Percentiles rank a stretch among this genome's conserved stretches.
These are phyloP conservation scores for cat (Felis catus) DNA, from an alignment of 2,113 vertebrate genomes.

Conservation along the genomic window F.catus_Fca126_mat1.0 CM031419.1:12990001-12990500, in stretches of 20 bases:
- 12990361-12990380: neutral
- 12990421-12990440: neutral
- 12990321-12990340: neutral
- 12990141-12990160: neutral
- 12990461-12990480: neutral
- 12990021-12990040: neutral
- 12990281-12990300: neutral
- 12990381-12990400: neutral
- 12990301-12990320: neutral
- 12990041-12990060: accelerated
- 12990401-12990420: neutral
- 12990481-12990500: neutral
- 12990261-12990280: neutral
- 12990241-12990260: neutral
- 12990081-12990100: neutral
- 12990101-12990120: too few species aligned
- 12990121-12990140: neutral
- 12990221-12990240: neutral
- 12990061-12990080: too few species aligned
- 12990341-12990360: neutral
- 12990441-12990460: neutral
- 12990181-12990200: neutral
- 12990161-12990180: neutral
- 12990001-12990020: neutral
- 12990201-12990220: neutral